phyloP scores from a whole-genome alignment of 2,888 invertebrate genomes.

The Agrotis segetum region DNA sequence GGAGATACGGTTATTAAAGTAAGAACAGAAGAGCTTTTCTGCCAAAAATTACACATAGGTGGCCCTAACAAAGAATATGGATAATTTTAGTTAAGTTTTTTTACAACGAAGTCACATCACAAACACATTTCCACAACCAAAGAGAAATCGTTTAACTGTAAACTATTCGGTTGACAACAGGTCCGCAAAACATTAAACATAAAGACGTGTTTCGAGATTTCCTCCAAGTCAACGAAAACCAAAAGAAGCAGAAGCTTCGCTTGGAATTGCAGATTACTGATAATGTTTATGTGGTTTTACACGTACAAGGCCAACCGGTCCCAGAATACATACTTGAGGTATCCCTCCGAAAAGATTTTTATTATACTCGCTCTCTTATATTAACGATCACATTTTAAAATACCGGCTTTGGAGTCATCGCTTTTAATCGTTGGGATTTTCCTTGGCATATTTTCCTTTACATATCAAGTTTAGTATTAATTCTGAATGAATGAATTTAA shows the following conservation, averaged over 20 bases:
- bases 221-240: constrained; percentile 18
- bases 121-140: constrained; percentile 31
- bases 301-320: constrained; percentile 79
- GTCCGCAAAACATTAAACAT: constrained; percentile 30
- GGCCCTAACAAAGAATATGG: background rate
- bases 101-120: constrained; percentile 9
- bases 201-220: constrained; percentile 29
- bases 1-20: background rate
- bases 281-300: constrained; percentile 65
- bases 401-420: constrained; percentile 12
- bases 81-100: constrained; percentile 6
- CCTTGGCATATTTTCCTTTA: constrained; percentile 13
- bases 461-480: constrained; percentile 1
- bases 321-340: constrained; percentile 55
- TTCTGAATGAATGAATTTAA: background rate
- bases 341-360: constrained; percentile 33
- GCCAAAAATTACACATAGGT: background rate
- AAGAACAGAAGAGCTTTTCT: background rate
- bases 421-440: constrained; percentile 36
- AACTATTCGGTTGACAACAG: constrained; percentile 34
- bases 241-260: constrained; percentile 51
- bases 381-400: constrained; percentile 26
- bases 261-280: constrained; percentile 66
- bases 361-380: constrained; percentile 24
- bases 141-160: constrained; percentile 46